These are phyloP conservation scores for Ophioderma brevispina DNA, from an alignment of 35 echinoderm and acorn worm genomes.

Conservation along the genomic window DNA sequence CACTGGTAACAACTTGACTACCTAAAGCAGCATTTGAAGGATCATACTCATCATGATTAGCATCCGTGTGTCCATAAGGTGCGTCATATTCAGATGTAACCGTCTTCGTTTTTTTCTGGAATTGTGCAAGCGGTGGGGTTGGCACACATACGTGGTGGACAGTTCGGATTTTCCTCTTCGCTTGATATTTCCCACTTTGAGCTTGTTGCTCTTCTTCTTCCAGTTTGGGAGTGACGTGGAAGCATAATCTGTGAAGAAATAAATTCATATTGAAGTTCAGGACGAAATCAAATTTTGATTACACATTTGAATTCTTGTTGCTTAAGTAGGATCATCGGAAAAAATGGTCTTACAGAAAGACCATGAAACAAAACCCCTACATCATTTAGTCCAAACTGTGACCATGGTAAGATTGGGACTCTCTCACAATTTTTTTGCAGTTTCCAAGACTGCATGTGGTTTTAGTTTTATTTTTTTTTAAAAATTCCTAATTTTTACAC, in stretches of 20 bases:
- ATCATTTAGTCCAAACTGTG: no score
- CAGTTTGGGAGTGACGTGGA: neutral
- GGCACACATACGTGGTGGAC: neutral
- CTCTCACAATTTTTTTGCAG: no score
- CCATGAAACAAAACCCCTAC: no score
- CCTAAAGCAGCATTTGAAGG: neutral
- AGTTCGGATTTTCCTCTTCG: neutral
- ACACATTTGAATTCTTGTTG: no score
- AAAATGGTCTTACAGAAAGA: no score
- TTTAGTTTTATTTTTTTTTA: no score
- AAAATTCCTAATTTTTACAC: no score
- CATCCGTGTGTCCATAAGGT: neutral
- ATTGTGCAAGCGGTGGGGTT: neutral
- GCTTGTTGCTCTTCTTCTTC: neutral
- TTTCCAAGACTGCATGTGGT: no score
- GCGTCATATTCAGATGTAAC: neutral
- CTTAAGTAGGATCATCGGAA: no score
- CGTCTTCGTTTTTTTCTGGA: neutral
- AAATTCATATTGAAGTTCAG: no score
- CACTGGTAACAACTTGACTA: neutral
- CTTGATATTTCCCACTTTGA: neutral
- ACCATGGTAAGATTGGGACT: no score
- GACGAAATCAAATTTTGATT: no score
- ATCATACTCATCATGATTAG: neutral
- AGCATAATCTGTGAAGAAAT: neutral